phyloP scores from a whole-genome alignment of 2,888 invertebrate genomes.

The Maniola hyperantus region DNA sequence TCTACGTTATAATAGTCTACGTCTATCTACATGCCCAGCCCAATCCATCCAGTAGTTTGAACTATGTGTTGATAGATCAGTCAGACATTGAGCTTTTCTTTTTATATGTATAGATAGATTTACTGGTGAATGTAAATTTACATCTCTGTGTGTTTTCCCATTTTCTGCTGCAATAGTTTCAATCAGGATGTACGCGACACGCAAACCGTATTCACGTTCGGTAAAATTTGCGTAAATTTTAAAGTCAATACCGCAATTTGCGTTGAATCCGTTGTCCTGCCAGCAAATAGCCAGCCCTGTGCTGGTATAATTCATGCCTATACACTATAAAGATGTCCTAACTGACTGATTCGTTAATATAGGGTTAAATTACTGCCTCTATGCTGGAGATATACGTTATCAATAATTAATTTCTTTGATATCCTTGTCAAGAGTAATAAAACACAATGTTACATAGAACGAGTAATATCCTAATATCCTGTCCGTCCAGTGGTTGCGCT shows the following conservation, averaged over 20 bases:
- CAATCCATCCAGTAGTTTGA: no score
- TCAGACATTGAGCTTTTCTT: no score
- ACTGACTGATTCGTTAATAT: slow-evolving; percentile 16
- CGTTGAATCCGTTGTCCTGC: slow-evolving; percentile 40
- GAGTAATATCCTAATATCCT: neutral
- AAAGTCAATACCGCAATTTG: slow-evolving; percentile 47
- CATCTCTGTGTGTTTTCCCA: slow-evolving; percentile 6
- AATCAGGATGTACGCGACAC: slow-evolving; percentile 47
- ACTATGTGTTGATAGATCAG: no score
- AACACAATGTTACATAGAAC: neutral
- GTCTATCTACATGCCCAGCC: no score
- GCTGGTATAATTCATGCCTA: slow-evolving; percentile 26
- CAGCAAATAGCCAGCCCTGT: slow-evolving; percentile 31
- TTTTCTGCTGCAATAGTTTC: slow-evolving; percentile 47
- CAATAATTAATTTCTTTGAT: slow-evolving; percentile 5
- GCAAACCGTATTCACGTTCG: slow-evolving; percentile 44
- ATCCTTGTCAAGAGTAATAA: slow-evolving; percentile 20
- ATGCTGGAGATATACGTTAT: neutral
- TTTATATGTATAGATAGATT: neutral
- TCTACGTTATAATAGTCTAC: no score
- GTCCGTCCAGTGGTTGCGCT: no score
- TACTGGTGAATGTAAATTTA: neutral
- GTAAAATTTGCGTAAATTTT: slow-evolving; percentile 43
- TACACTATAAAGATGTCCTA: slow-evolving; percentile 6
- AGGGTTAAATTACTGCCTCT: neutral